Conservation (phyloP, 2,888 invertebrate species). For the Corbicula japonica region DNA sequence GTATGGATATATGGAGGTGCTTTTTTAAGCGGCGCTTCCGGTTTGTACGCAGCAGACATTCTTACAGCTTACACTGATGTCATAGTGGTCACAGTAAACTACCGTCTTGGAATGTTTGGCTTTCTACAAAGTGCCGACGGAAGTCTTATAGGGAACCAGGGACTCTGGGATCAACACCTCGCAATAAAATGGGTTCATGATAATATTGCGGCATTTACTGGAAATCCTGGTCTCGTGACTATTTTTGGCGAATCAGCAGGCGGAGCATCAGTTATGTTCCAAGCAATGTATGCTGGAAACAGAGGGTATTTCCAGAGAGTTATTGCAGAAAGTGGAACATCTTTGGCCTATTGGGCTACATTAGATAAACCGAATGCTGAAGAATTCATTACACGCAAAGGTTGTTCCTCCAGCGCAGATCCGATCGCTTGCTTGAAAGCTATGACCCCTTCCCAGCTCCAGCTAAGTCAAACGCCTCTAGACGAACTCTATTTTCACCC, state of each 20-base stretch:
- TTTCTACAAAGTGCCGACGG: constrained; percentile 46
- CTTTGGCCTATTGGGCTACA: constrained; percentile 35
- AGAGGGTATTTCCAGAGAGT: constrained; percentile 47
- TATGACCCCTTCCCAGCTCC: constrained; percentile 12
- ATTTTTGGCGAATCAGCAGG: constrained; percentile 64
- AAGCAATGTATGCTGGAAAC: constrained; percentile 60
- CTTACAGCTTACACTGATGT: constrained; percentile 23
- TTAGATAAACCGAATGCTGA: constrained; percentile 12
- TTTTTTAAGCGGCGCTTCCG: constrained; percentile 40
- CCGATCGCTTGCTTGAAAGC: constrained; percentile 30
- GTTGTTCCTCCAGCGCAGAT: constrained; percentile 14
- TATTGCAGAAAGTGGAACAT: constrained; percentile 54
- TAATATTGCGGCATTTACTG: constrained; percentile 51
- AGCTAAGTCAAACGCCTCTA: not conserved
- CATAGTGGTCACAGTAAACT: constrained; percentile 59
- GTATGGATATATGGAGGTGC: constrained; percentile 58
- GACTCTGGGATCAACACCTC: constrained; percentile 63
- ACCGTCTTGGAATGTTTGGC: constrained; percentile 56
- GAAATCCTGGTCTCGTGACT: constrained; percentile 49
- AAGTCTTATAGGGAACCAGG: constrained; percentile 48
- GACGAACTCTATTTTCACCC: constrained; percentile 25
- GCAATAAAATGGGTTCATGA: constrained; percentile 61
- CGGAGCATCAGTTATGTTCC: constrained; percentile 41
- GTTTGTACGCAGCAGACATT: constrained; percentile 17
- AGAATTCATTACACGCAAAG: constrained; percentile 1